Percentiles rank a stretch among this genome's conserved stretches.
phyloP scores from a whole-genome alignment of 2,113 vertebrate species.

The Scophthalmus maximus region DNA sequence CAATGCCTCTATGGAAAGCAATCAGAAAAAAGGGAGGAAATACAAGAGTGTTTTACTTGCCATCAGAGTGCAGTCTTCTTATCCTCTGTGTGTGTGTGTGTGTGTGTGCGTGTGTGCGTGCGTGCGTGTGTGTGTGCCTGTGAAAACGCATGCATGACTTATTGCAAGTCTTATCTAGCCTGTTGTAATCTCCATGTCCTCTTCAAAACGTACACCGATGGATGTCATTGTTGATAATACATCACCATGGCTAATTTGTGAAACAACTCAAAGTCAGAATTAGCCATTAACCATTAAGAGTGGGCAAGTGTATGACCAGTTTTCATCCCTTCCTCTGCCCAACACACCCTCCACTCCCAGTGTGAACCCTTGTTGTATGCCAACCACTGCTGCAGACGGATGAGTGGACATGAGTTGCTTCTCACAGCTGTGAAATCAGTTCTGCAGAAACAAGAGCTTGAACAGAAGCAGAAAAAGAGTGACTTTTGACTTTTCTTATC shows the following conservation, averaged over 20 bases:
- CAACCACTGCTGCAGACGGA: constrained; percentile 25
- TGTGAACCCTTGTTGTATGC: constrained; percentile 11
- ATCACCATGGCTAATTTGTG: not conserved
- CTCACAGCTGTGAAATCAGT: constrained; percentile 78
- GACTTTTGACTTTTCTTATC: constrained; percentile 77
- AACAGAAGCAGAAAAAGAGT: constrained; percentile 37
- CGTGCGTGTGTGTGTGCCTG: too few species aligned
- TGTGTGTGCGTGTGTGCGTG: too few species aligned
- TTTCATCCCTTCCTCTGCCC: not conserved
- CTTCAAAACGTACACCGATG: not conserved
- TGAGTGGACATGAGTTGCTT: constrained; percentile 55
- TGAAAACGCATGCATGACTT: too few species aligned
- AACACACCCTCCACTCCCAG: constrained; percentile 34
- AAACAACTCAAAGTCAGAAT: not conserved
- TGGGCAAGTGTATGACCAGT: too few species aligned
- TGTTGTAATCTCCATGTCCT: not conserved
- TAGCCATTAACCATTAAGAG: not conserved
- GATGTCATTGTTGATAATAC: not conserved
- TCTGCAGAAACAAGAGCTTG: constrained; percentile 71
- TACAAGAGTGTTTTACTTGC: constrained; percentile 19
- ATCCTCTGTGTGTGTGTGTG: constrained; percentile 55
- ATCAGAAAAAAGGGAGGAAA: constrained; percentile 51
- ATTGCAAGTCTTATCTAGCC: constrained; percentile 49
- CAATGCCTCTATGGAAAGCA: constrained; percentile 4
- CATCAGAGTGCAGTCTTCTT: constrained; percentile 33